Evolutionary conservation across 1,140 invertebrate species (phyloP), one percentile per base, ranked within the genome.

Genomic region (Phymorhynchus buccinoides): DNA sequence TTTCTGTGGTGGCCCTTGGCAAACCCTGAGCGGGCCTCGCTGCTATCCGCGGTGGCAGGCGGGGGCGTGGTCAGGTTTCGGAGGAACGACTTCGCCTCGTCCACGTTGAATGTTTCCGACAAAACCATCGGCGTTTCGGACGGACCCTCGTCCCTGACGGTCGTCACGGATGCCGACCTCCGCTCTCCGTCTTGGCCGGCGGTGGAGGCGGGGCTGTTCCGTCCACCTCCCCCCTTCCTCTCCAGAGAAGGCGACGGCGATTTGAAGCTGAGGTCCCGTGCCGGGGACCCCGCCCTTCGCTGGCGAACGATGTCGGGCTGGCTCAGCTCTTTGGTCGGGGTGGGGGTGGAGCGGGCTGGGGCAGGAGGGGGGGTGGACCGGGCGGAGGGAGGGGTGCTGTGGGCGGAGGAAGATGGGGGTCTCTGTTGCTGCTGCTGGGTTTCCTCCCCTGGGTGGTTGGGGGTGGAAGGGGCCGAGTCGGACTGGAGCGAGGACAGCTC

Each of bases 31-130:
- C 73, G 66, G 68, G 56, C 66, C 0, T n/a, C 41, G 22, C 62
- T 52, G 27, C 68, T 35, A 3, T 82, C 35, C 52, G 77, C 80
- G 18, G 77, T 41, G 44, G 56, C 79, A 27, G 68, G 83, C 44
- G 66, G 77, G 35, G 86, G 87, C n/a, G 62, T 85, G 39, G 83
- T 82, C 56, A 89, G 78, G 44, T 85, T 86, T 42, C 80, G 56
- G 39, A 86, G 73, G 52, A 87, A 88, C n/a, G 89, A 90, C 35
- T 80, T 82, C 14, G 73, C 84, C 42, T 86, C 87, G 14, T 89
- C 89, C n/a, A 90, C 83, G 48, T 88, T 89, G 85, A 89, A 90
- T 16, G 89, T 90, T 71, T 87, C 88, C 68, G 89, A 89, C 86
- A 90, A 35, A 4, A 75, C 73, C 16, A 75, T 37, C 14, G 73